Percentiles rank a stretch among this genome's conserved stretches.
These are phyloP conservation scores for Ormia ochracea DNA, from an alignment of 2,888 invertebrate species.

Conservation along the genomic window DNA sequence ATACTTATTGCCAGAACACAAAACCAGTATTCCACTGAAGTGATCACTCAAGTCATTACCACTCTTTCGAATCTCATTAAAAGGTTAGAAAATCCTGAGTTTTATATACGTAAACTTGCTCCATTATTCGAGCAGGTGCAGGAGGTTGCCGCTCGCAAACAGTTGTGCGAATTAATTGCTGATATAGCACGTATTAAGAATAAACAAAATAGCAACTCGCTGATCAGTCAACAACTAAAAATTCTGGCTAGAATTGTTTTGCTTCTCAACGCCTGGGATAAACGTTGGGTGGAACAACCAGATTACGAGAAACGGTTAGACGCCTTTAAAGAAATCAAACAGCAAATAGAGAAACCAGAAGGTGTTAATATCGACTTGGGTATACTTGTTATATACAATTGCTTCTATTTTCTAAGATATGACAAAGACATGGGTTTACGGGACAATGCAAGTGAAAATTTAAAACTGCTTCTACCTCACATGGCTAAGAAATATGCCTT, in stretches of 20 bases:
- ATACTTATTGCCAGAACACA: slow-evolving; percentile 83
- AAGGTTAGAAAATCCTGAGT: slow-evolving; percentile 81
- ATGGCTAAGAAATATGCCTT: slow-evolving; percentile 79
- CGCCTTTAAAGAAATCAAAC: slow-evolving; percentile 84
- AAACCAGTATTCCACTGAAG: slow-evolving; percentile 82
- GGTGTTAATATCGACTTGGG: slow-evolving; percentile 82
- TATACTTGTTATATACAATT: slow-evolving; percentile 87
- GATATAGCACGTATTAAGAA: slow-evolving; percentile 79
- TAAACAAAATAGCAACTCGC: slow-evolving; percentile 53
- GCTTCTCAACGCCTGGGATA: slow-evolving; percentile 91
- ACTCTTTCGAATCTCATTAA: slow-evolving; percentile 86
- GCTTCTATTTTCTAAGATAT: slow-evolving; percentile 85
- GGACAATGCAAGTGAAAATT: slow-evolving; percentile 86
- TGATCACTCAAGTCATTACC: slow-evolving; percentile 83
- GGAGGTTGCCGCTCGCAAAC: slow-evolving; percentile 82
- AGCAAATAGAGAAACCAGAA: slow-evolving; percentile 71
- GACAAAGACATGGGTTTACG: slow-evolving; percentile 90
- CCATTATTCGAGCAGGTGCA: slow-evolving; percentile 84
- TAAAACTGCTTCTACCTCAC: slow-evolving; percentile 83
- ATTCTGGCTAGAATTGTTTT: slow-evolving; percentile 79
- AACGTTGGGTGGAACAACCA: slow-evolving; percentile 94
- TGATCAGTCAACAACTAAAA: slow-evolving; percentile 69
- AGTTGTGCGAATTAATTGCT: slow-evolving; percentile 81
- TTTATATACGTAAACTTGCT: slow-evolving; percentile 83
- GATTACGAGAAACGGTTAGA: slow-evolving; percentile 90